These are phyloP conservation scores for Semicossyphus pulcher DNA, from an alignment of 2,113 vertebrate species.

Conservation along the genomic window DNA sequence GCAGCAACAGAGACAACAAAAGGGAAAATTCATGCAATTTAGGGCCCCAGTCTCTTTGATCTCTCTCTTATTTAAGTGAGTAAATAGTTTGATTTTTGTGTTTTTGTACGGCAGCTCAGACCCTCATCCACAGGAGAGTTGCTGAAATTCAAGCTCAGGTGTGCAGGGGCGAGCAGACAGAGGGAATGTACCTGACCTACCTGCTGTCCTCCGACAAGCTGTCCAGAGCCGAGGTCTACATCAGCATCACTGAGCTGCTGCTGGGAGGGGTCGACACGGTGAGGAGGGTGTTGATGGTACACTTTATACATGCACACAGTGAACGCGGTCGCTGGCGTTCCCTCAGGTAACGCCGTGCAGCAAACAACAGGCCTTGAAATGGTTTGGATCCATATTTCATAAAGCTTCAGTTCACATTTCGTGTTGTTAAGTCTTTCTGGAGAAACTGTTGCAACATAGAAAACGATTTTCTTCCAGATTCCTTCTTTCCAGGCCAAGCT, in stretches of 20 bases:
- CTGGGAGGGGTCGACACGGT: slow-evolving; percentile 86
- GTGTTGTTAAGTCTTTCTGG: too few species aligned
- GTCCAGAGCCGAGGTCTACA: slow-evolving; percentile 74
- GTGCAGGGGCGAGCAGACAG: slow-evolving; percentile 36
- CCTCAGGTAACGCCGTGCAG: too few species aligned
- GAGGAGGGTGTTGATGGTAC: slow-evolving; percentile 20
- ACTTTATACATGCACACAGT: neutral
- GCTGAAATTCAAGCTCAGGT: slow-evolving; percentile 64
- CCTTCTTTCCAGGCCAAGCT: too few species aligned
- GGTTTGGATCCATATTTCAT: too few species aligned
- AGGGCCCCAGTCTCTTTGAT: too few species aligned
- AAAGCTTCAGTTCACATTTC: too few species aligned
- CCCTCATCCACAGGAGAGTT: slow-evolving; percentile 75
- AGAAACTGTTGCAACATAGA: too few species aligned
- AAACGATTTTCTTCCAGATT: too few species aligned
- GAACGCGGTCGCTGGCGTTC: too few species aligned
- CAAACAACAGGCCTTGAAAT: too few species aligned
- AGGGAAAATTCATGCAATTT: too few species aligned
- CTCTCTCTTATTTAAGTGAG: too few species aligned
- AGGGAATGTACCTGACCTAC: slow-evolving; percentile 81
- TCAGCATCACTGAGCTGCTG: slow-evolving; percentile 80
- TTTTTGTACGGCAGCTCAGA: slow-evolving; percentile 57
- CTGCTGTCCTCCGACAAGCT: slow-evolving; percentile 77
- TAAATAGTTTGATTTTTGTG: neutral
- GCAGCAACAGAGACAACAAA: neutral